These are phyloP conservation scores for Drosophila pruinosa DNA, from an alignment of 1,140 invertebrate species.

Conservation along the genomic window DNA sequence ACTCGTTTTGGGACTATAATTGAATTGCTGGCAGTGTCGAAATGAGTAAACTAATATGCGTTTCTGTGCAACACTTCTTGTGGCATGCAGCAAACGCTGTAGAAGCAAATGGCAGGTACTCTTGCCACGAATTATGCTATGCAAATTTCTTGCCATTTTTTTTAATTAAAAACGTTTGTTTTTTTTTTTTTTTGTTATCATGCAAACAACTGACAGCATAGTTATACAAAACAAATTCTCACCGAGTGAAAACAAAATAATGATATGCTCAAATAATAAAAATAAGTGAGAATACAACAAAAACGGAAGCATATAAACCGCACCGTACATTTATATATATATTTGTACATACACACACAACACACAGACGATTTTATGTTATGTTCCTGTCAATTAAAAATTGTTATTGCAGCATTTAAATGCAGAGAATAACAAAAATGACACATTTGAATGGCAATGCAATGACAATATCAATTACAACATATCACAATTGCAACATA, in stretches of 20 bases:
- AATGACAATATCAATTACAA: constrained; percentile 62
- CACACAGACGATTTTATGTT: constrained; percentile 13
- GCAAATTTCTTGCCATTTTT: constrained; percentile 51
- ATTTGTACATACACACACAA: background rate
- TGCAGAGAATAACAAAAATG: constrained; percentile 52
- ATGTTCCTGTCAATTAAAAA: constrained; percentile 46
- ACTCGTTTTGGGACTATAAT: constrained; percentile 59
- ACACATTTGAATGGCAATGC: constrained; percentile 66
- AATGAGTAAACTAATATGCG: constrained; percentile 54
- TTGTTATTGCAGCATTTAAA: constrained; percentile 29
- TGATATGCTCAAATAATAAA: constrained; percentile 15
- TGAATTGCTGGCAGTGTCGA: constrained; percentile 58
- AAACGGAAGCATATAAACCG: constrained; percentile 8
- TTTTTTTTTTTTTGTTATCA: constrained; percentile 28
- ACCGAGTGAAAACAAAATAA: constrained; percentile 18
- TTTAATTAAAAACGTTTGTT: constrained; percentile 68
- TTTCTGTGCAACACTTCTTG: background rate
- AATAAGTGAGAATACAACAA: background rate
- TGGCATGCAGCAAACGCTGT: background rate
- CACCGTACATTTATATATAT: no score
- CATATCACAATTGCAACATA: constrained; percentile 9
- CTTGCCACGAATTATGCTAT: constrained; percentile 46
- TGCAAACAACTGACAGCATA: constrained; percentile 36
- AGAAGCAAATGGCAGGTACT: constrained; percentile 50
- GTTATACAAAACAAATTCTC: background rate